phyloP scores from a whole-genome alignment of 2,113 vertebrate species.

The Choloepus hoffmanni region DNA sequence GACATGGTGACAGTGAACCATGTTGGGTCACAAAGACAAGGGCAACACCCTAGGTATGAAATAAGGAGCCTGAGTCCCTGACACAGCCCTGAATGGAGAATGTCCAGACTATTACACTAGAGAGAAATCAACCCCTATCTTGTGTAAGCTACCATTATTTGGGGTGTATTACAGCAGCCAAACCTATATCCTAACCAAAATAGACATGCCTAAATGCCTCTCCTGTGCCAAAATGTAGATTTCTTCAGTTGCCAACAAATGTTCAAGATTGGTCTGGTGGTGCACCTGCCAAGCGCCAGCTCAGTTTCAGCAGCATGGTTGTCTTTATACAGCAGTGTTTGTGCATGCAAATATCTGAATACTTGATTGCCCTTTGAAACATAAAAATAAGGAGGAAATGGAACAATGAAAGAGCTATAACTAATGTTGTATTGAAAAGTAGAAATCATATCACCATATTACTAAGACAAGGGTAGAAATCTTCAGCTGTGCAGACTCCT shows the following conservation, averaged over 20 bases:
- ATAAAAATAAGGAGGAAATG: neutral
- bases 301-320: neutral
- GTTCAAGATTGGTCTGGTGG: neutral
- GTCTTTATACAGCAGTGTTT: neutral
- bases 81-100: neutral
- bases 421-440: neutral
- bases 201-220: neutral
- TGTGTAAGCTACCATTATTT: neutral
- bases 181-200: conserved; percentile 4
- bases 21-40: neutral
- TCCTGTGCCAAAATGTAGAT: neutral
- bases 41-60: neutral
- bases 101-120: neutral
- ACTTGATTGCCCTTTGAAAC: neutral
- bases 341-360: neutral
- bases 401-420: neutral
- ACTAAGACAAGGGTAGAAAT: neutral
- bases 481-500: neutral
- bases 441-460: neutral
- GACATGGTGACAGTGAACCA: neutral
- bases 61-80: neutral
- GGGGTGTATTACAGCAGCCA: neutral
- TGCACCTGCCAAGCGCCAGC: neutral
- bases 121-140: neutral
- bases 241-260: neutral